These are phyloP conservation scores for Fulica atra DNA, from an alignment of 2,113 vertebrate genomes.

Conservation along the genomic window DNA sequence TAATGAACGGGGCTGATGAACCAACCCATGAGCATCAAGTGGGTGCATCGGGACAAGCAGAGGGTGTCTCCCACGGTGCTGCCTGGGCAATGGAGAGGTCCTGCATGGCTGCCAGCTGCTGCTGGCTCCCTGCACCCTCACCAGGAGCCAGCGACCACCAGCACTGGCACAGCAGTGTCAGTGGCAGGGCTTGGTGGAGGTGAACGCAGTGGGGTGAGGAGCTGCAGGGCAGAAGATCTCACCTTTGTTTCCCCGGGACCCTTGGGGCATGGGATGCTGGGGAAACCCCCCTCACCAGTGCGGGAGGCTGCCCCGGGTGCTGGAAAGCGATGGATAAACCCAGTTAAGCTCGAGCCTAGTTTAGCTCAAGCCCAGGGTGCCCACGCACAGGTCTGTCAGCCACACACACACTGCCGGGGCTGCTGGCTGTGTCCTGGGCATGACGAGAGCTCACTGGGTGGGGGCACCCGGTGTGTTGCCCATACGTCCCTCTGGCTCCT, in stretches of 20 bases:
- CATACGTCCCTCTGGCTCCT: not conserved
- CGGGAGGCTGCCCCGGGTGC: not conserved
- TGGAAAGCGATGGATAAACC: not conserved
- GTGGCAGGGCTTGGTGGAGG: accelerated
- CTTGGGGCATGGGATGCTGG: not conserved
- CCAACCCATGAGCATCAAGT: accelerated
- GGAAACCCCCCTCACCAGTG: not conserved
- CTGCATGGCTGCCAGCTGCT: accelerated
- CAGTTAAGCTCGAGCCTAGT: not conserved
- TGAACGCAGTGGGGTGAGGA: not conserved
- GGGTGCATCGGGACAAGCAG: accelerated
- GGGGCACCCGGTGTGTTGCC: accelerated
- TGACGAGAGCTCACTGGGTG: not conserved
- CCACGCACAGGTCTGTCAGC: not conserved
- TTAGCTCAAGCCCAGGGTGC: not conserved
- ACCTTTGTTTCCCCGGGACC: accelerated
- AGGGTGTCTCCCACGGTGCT: accelerated
- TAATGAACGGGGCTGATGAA: not conserved
- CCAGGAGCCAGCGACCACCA: accelerated
- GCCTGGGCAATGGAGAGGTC: not conserved
- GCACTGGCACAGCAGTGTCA: accelerated
- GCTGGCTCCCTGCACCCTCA: not conserved
- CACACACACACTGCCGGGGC: not conserved
- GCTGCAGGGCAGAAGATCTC: not conserved
- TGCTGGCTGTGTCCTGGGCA: not conserved